Percentiles rank a stretch among this genome's conserved stretches.
Evolutionary conservation across 2,797 vertebrate genomes (phyloP).

Genomic region (Tadarida brasiliensis): DNA sequence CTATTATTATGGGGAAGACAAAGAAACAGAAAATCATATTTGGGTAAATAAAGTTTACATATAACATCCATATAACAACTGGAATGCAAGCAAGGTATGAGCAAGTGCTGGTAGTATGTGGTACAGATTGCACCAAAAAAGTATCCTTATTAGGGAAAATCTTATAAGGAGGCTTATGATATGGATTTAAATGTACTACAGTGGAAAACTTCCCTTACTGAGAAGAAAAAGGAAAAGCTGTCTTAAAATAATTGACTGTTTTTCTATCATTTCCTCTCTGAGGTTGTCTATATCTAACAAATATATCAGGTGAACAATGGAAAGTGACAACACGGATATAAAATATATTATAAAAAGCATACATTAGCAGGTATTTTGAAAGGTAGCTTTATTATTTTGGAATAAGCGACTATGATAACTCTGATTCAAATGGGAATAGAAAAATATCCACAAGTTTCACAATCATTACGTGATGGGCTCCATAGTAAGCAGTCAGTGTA

Average conservation of each 20-base stretch:
- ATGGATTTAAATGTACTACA: slow-evolving; percentile 46
- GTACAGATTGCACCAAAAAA: not conserved
- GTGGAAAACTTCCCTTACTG: slow-evolving; percentile 14
- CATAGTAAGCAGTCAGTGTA: not conserved
- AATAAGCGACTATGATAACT: slow-evolving; percentile 38
- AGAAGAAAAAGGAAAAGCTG: slow-evolving; percentile 46
- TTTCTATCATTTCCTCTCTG: slow-evolving; percentile 21
- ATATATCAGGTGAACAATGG: not conserved
- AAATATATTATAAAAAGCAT: slow-evolving; percentile 43
- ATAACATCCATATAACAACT: not conserved
- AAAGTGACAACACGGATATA: slow-evolving; percentile 30
- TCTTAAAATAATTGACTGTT: slow-evolving; percentile 50
- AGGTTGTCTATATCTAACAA: not conserved
- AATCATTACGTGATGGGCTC: slow-evolving; percentile 31
- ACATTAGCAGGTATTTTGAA: slow-evolving; percentile 36
- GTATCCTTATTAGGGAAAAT: not conserved
- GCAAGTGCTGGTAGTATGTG: not conserved
- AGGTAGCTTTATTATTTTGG: slow-evolving; percentile 53
- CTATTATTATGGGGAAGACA: slow-evolving; percentile 41
- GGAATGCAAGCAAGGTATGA: slow-evolving; percentile 38
- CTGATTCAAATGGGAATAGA: slow-evolving; percentile 38
- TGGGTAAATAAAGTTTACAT: slow-evolving; percentile 51
- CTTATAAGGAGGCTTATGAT: slow-evolving; percentile 11
- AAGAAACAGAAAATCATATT: slow-evolving; percentile 55
- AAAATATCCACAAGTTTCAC: slow-evolving; percentile 56